These are phyloP conservation scores for Steinernema khuongi DNA, from an alignment of 1,140 invertebrate species.

Conservation along the genomic window DNA sequence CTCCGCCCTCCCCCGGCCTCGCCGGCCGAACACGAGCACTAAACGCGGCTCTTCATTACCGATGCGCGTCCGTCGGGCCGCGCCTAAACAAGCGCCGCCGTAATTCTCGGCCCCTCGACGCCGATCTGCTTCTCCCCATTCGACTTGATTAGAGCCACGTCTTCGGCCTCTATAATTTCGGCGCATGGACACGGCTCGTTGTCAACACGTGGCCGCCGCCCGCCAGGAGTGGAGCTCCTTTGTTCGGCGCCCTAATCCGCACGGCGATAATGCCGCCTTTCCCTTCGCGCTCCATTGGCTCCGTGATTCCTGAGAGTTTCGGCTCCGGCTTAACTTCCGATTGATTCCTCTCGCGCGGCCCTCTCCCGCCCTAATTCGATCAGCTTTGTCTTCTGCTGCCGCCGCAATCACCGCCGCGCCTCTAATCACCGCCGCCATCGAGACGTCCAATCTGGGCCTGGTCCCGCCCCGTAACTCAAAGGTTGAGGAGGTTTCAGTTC, in stretches of 20 bases:
- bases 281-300: slow-evolving; percentile 1
- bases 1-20: no score
- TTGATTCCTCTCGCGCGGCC: not conserved
- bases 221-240: no score
- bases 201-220: not conserved
- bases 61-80: not conserved
- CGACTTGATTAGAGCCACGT: not conserved
- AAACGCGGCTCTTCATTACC: no score
- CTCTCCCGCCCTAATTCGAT: not conserved
- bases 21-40: no score
- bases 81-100: not conserved
- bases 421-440: not conserved
- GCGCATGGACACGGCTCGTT: not conserved
- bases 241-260: not conserved
- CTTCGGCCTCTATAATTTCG: not conserved
- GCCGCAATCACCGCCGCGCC: not conserved
- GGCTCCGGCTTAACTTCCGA: slow-evolving; percentile 7
- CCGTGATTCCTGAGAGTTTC: slow-evolving; percentile 7
- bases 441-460: not conserved
- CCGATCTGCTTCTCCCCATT: slow-evolving; percentile 2
- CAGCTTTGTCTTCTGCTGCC: not conserved
- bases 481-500: no score
- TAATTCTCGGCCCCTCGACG: not conserved
- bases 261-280: slow-evolving; percentile 1
- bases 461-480: no score